Base-by-base conservation (phyloP, 2,113 vertebrate species). In the Pionites leucogaster region DNA sequence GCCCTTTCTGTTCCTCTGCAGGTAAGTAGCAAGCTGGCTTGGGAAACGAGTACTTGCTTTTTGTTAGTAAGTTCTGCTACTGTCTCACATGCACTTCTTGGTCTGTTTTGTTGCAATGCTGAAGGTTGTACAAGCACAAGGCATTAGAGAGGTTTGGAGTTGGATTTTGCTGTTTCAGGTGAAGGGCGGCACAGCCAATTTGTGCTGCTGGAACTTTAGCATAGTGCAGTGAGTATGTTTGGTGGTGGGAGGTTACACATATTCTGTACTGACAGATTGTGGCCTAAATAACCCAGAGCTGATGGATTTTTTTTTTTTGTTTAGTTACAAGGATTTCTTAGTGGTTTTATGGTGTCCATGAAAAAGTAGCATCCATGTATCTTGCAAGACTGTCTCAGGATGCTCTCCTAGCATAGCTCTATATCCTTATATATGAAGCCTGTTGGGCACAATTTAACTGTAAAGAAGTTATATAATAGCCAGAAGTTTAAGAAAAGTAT, bases 141-240 rank as follows among this genome's bases (percentile, higher is more conserved):
- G 41, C 2, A 7, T 12, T 1, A 7, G 25, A 29, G 50, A n/a
- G 46, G 3, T 23, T n/a, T 4, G 22, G 13, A 69, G 44, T 3
- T 86, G 53, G 13, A 57, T 57, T 86, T 74, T 33, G 9, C 13
- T 23, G 42, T 47, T 25, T 44, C 33, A 76, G 27, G 15, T 1
- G 6, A 71, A 42, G 50, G 18, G n/a, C 13, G 25, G n/a, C 2
- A 4, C 55, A 41, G 31, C 9, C 64, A 11, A 15, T 71, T n/a
- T 78, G n/a, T 68, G 28, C 18, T 80, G 12, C 33, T 2, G 2
- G 60, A 23, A 46, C 39, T 74, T 15, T 41, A 60, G 23, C 7
- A 9, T 39, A 52, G 35, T 24, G 20, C 35, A 11, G 20, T 7
- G 46, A 69, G 18, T 6, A 3, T 3, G 6, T 71, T 53, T 78